Evolutionary conservation across 2,888 invertebrate genomes (phyloP).

Genomic region (Sphinx pinastri): DNA sequence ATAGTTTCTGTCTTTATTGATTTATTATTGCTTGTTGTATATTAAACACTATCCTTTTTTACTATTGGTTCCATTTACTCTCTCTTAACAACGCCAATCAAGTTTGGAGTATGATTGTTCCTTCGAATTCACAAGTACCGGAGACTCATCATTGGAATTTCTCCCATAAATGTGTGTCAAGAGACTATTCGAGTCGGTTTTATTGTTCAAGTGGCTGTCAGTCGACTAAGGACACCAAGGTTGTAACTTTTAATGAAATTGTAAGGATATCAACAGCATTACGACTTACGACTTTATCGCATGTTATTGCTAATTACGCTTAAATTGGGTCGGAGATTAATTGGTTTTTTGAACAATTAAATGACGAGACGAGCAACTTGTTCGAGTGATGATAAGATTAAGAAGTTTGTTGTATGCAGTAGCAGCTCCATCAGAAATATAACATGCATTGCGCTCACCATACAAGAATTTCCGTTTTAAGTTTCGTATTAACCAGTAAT

Average conservation of each 20-base stretch:
- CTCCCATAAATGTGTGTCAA: slow-evolving; percentile 70
- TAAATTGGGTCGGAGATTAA: slow-evolving; percentile 56
- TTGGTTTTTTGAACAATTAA: slow-evolving; percentile 22
- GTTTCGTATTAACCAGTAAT: no score
- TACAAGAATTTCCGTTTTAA: no score
- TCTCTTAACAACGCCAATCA: slow-evolving; percentile 30
- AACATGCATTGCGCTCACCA: no score
- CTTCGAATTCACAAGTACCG: slow-evolving; percentile 37
- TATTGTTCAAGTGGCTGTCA: slow-evolving; percentile 67
- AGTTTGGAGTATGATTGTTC: slow-evolving; percentile 24
- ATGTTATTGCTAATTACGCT: slow-evolving; percentile 53
- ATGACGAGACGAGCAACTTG: no score
- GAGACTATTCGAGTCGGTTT: slow-evolving; percentile 65
- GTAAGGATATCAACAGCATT: slow-evolving; percentile 64
- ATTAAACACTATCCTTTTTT: neutral
- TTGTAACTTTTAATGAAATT: slow-evolving; percentile 64
- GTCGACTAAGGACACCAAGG: slow-evolving; percentile 65
- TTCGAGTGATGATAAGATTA: no score
- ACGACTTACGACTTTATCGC: slow-evolving; percentile 33
- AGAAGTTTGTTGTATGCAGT: no score
- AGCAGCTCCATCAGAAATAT: no score
- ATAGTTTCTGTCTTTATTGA: neutral
- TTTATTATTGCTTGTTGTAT: slow-evolving; percentile 4
- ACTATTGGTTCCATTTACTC: neutral
- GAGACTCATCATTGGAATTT: slow-evolving; percentile 44